These are phyloP conservation scores for Lepidocyrtinus sp. DNA, from an alignment of 2,888 invertebrate species.

Conservation along the genomic window DNA sequence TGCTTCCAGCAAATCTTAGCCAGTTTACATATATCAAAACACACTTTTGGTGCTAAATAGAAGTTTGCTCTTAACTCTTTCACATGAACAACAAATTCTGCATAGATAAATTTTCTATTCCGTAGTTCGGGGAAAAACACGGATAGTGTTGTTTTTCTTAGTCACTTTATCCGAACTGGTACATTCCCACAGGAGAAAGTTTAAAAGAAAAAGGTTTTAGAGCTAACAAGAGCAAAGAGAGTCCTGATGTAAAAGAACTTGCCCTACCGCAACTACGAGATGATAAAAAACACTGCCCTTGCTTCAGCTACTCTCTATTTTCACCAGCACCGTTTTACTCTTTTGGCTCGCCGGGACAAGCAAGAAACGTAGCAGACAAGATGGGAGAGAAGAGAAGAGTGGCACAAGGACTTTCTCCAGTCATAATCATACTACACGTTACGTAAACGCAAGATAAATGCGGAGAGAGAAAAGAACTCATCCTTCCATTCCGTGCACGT, in stretches of 20 bases:
- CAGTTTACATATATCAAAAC: too few species aligned
- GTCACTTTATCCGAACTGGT: neutral
- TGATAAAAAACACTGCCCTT: constrained; percentile 15
- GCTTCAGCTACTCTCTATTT: constrained; percentile 14
- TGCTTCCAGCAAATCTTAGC: too few species aligned
- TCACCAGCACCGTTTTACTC: neutral
- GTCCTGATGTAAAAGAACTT: neutral
- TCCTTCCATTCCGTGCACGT: constrained; percentile 6
- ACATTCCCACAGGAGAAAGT: neutral
- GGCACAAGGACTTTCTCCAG: constrained; percentile 14
- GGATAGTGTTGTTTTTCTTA: neutral
- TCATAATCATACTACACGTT: neutral
- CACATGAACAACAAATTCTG: neutral
- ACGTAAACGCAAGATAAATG: constrained; percentile 6
- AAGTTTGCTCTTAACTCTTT: neutral
- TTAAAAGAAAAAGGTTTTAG: neutral
- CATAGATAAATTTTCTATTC: neutral
- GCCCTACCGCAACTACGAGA: constrained; percentile 13
- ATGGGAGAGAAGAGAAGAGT: neutral
- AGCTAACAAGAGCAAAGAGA: neutral
- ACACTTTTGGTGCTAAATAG: neutral
- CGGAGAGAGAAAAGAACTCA: constrained; percentile 7
- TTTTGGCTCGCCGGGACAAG: neutral
- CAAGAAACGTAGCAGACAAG: neutral
- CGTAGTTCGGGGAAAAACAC: neutral